A percentile compares a stretch with the other conserved stretches of the same genome.
Conservation (phyloP, 2,888 invertebrate genomes). For the Scelioninae gen. 2 region DNA sequence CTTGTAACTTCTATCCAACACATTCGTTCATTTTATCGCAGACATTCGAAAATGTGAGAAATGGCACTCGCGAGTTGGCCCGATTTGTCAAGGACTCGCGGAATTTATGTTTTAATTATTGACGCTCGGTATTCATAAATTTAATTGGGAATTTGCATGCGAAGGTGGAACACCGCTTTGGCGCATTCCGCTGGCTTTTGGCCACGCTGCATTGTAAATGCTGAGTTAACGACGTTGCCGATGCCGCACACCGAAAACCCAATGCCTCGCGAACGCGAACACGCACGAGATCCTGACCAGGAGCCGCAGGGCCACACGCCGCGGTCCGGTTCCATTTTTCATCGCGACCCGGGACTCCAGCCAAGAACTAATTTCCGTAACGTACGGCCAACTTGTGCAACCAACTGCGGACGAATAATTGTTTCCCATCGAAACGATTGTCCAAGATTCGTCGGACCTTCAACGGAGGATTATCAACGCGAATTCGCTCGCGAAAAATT, state of each 20-base stretch:
- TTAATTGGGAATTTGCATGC: conserved; percentile 31
- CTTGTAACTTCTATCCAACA: too few relatives aligned
- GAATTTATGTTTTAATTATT: conserved; percentile 1
- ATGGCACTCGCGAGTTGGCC: not conserved
- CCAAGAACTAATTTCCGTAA: conserved; percentile 67
- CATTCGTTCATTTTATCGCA: too few relatives aligned
- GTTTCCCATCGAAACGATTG: not conserved
- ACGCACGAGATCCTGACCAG: conserved; percentile 36
- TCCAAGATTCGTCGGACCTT: too few relatives aligned
- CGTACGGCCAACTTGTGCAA: conserved; percentile 53
- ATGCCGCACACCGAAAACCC: conserved; percentile 47
- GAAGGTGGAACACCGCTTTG: conserved; percentile 61
- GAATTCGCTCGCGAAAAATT: too few relatives aligned
- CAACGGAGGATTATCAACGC: too few relatives aligned
- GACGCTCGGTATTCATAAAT: conserved; percentile 26
- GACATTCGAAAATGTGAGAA: too few relatives aligned
- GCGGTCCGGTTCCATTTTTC: conserved; percentile 60
- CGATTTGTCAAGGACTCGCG: conserved; percentile 5
- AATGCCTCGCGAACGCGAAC: conserved; percentile 57
- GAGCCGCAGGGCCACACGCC: conserved; percentile 18
- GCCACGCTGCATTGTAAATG: conserved; percentile 70
- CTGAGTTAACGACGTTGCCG: conserved; percentile 63
- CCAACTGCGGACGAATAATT: conserved; percentile 16
- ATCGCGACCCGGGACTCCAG: conserved; percentile 60
- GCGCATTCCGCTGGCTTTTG: conserved; percentile 68